Conservation (phyloP, 2,797 vertebrate genomes). For the Dryobates pubescens region DNA sequence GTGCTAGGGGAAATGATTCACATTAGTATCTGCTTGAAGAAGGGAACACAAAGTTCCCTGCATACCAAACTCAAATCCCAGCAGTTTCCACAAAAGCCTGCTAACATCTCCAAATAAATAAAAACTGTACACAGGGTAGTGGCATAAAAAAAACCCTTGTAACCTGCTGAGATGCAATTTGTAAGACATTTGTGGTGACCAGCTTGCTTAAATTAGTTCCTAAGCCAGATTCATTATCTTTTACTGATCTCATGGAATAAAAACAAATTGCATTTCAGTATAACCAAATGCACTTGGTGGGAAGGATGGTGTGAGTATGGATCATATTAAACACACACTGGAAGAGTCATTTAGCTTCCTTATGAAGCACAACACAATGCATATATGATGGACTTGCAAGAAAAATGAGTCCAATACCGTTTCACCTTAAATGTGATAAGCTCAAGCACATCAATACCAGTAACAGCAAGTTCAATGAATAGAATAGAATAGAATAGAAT, state of each 20-base stretch:
- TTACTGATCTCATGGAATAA: background rate
- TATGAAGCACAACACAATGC: background rate
- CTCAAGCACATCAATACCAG: background rate
- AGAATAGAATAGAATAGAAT: too few relatives aligned
- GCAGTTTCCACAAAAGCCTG: constrained; percentile 17
- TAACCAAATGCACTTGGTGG: background rate
- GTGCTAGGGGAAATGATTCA: background rate
- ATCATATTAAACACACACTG: background rate
- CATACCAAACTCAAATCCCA: background rate
- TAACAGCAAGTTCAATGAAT: background rate
- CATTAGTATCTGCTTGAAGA: constrained; percentile 14
- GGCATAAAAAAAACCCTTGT: background rate
- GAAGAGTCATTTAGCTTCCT: background rate
- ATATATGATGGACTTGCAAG: background rate
- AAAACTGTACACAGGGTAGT: constrained; percentile 23
- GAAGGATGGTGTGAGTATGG: background rate
- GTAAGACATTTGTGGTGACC: background rate
- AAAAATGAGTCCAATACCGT: background rate
- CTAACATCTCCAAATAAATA: constrained; percentile 50
- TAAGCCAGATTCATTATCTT: background rate
- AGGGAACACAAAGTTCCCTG: background rate
- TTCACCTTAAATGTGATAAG: background rate
- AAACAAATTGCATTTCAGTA: background rate
- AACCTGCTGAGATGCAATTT: background rate
- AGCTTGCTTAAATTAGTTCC: constrained; percentile 7